phyloP scores from a whole-genome alignment of 2,888 invertebrate species.

The Fragum sueziense region DNA sequence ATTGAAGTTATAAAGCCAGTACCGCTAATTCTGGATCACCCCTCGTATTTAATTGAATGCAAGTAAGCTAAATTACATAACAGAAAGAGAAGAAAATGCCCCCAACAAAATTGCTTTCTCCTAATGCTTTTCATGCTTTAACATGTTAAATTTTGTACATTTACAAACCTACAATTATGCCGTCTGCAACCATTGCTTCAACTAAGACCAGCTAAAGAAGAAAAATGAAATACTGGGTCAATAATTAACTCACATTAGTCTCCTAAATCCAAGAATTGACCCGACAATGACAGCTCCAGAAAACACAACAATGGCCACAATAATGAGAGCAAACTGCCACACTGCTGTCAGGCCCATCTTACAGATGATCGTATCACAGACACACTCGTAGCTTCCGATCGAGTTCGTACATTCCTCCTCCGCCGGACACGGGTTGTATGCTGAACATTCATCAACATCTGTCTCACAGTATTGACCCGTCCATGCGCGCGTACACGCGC shows the following conservation, averaged over 20 bases:
- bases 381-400: constrained; percentile 38
- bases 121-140: no score
- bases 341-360: constrained; percentile 22
- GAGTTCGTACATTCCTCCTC: constrained; percentile 28
- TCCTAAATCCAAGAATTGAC: constrained; percentile 4
- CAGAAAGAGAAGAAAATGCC: no score
- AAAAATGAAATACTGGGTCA: no score
- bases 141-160: no score
- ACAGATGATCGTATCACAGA: constrained; percentile 36
- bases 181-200: no score
- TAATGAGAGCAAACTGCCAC: constrained; percentile 35
- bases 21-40: no score
- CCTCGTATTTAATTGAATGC: no score
- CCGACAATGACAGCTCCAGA: neutral
- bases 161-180: no score
- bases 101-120: no score
- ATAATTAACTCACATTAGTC: neutral
- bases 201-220: no score
- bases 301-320: neutral
- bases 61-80: no score
- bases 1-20: no score
- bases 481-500: constrained; percentile 54
- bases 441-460: constrained; percentile 55
- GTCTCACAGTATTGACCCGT: constrained; percentile 52
- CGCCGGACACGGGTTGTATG: constrained; percentile 38